phyloP scores from a whole-genome alignment of 2,113 vertebrate species.

The Dendropsophus ebraccatus region DNA sequence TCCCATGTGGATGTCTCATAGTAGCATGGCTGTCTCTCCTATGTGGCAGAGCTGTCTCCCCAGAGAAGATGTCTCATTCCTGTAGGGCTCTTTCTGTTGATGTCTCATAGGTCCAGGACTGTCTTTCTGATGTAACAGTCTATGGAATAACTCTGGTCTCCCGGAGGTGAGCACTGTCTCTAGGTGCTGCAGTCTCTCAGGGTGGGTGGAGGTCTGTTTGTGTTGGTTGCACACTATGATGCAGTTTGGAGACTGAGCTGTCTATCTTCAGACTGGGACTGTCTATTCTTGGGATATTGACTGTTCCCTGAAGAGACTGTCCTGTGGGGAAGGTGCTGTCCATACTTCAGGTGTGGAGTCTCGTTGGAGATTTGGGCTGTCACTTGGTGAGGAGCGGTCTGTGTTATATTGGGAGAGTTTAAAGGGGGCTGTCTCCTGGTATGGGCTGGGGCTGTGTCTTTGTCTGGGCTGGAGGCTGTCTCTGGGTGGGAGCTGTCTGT shows the following conservation, averaged over 20 bases:
- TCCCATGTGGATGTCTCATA: not conserved
- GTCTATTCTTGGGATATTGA: not conserved
- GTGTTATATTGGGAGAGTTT: not conserved
- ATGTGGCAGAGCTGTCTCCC: not conserved
- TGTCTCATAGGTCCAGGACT: not conserved
- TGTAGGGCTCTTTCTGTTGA: not conserved
- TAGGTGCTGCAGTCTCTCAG: too few species aligned
- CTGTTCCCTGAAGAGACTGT: not conserved
- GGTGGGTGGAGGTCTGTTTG: too few species aligned
- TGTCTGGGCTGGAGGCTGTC: not conserved
- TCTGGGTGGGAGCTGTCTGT: not conserved
- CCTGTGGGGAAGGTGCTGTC: not conserved
- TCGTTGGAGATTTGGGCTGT: not conserved
- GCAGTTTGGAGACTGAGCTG: too few species aligned
- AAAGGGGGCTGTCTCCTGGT: not conserved
- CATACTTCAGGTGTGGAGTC: too few species aligned
- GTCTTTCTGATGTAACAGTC: too few species aligned
- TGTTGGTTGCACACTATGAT: too few species aligned
- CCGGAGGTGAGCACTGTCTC: too few species aligned
- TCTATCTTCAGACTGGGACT: not conserved
- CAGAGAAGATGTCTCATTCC: not conserved
- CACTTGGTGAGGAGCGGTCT: not conserved
- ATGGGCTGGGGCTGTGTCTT: too few species aligned
- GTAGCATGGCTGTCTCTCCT: not conserved
- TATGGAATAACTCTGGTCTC: too few species aligned